Conservation (phyloP, 2,113 vertebrate genomes). For the Ptyas mucosa region DNA sequence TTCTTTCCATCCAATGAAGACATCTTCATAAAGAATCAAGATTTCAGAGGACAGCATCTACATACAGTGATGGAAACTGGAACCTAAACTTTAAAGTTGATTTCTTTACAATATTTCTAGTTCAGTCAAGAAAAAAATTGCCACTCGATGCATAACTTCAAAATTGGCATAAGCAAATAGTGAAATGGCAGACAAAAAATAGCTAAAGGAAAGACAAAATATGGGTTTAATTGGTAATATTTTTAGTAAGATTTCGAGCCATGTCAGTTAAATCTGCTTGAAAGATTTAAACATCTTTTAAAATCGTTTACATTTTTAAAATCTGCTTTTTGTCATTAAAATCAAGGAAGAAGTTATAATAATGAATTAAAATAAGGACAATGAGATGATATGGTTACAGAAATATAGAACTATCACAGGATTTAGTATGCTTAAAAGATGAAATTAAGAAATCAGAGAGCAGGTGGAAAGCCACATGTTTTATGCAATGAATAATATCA, state of each 20-base stretch:
- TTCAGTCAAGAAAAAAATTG: neutral
- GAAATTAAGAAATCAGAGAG: neutral
- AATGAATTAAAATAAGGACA: neutral
- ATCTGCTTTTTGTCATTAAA: neutral
- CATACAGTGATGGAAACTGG: neutral
- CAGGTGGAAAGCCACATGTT: neutral
- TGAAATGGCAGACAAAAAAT: neutral
- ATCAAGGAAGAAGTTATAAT: neutral
- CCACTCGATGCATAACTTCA: neutral
- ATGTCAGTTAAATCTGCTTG: neutral
- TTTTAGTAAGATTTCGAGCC: neutral
- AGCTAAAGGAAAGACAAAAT: neutral
- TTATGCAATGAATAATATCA: neutral
- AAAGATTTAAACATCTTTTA: neutral
- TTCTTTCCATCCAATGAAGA: neutral
- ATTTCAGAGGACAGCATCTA: neutral
- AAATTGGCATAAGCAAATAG: neutral
- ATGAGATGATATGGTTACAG: neutral
- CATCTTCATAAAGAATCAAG: neutral
- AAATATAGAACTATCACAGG: neutral
- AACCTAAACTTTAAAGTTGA: neutral
- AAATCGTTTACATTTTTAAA: neutral
- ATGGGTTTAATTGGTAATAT: neutral
- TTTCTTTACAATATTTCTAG: neutral
- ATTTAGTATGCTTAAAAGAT: neutral